These are phyloP conservation scores for Aspiorhynchus laticeps DNA, from an alignment of 2,113 vertebrate species.

Conservation along the genomic window DNA sequence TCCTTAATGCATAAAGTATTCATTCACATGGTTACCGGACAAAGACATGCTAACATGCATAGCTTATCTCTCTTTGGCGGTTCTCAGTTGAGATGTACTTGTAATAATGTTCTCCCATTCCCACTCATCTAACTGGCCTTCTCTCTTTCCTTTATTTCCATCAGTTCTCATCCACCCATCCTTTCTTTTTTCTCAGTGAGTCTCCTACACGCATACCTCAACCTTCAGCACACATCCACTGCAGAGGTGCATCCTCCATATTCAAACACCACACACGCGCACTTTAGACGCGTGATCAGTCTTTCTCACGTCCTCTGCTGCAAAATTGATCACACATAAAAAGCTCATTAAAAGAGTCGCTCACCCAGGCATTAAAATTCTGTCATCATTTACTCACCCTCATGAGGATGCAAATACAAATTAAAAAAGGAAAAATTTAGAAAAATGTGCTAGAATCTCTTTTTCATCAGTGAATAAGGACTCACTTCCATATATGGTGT, in stretches of 20 bases:
- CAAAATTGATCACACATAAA: slow-evolving; percentile 25
- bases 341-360: slow-evolving; percentile 3
- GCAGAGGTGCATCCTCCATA: slow-evolving; percentile 45
- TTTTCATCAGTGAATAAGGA: background rate
- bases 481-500: background rate
- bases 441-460: background rate
- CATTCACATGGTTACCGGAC: slow-evolving; percentile 9
- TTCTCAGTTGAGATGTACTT: background rate
- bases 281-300: slow-evolving; percentile 1
- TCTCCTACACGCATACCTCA: slow-evolving; percentile 51
- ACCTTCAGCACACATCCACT: slow-evolving; percentile 51
- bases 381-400: background rate
- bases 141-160: background rate
- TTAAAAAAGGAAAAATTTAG: background rate
- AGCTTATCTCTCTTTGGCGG: background rate
- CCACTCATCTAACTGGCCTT: background rate
- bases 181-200: slow-evolving; percentile 26
- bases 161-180: slow-evolving; percentile 9
- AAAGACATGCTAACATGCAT: background rate
- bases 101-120: background rate
- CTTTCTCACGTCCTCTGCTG: slow-evolving; percentile 37
- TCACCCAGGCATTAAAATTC: background rate
- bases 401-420: background rate
- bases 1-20: slow-evolving; percentile 16
- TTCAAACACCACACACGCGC: slow-evolving; percentile 40